phyloP scores from a whole-genome alignment of 1,140 invertebrate species.

The Drosophila triauraria region DNA sequence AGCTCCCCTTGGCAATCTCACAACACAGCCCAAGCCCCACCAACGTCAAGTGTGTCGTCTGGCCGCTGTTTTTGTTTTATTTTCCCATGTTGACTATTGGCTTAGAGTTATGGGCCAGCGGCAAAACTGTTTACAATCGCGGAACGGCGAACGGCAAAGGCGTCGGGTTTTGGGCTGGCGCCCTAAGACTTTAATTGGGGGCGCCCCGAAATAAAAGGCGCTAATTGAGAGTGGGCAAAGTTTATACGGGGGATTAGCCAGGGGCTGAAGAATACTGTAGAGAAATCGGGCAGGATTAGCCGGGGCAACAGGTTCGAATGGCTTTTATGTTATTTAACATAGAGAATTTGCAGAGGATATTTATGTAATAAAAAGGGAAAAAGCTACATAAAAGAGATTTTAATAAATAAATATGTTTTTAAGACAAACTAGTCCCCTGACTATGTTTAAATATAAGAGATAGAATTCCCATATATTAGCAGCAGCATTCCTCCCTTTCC shows the following conservation, averaged over 20 bases:
- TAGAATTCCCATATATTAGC: neutral
- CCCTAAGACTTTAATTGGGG: conserved; percentile 69
- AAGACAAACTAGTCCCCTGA: neutral
- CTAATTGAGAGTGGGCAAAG: conserved; percentile 54
- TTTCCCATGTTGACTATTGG: conserved; percentile 81
- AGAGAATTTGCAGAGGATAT: neutral
- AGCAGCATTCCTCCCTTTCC: neutral
- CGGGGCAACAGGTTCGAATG: conserved; percentile 14
- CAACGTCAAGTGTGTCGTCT: conserved; percentile 64
- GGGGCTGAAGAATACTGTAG: neutral
- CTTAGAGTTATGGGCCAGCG: conserved; percentile 75
- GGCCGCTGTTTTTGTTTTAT: conserved; percentile 75
- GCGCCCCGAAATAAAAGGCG: conserved; percentile 58
- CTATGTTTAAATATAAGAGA: neutral
- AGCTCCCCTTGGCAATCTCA: conserved; percentile 6
- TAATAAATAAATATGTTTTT: too few relatives aligned
- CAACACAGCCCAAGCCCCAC: conserved; percentile 1
- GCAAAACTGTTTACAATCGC: conserved; percentile 72
- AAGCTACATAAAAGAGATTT: too few relatives aligned
- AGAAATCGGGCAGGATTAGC: conserved; percentile 1
- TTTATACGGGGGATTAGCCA: conserved; percentile 33
- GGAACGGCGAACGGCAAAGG: conserved; percentile 13
- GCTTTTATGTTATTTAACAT: neutral
- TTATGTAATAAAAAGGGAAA: too few relatives aligned
- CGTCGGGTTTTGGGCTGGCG: conserved; percentile 40